Percentiles rank a stretch among this genome's conserved stretches.
These are phyloP conservation scores for Eilema griseolum DNA, from an alignment of 2,888 invertebrate genomes.

Conservation along the genomic window DNA sequence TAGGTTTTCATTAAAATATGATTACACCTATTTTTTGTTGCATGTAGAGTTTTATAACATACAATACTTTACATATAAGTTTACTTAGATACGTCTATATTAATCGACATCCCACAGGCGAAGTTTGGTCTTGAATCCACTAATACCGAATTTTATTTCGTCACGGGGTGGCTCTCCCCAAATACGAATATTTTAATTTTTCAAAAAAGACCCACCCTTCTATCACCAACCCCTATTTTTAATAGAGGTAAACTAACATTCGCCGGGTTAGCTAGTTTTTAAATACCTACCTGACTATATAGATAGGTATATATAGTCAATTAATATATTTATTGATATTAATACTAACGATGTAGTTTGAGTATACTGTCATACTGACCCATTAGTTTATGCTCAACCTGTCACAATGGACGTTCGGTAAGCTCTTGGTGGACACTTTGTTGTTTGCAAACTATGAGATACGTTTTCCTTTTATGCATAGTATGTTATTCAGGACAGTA, in stretches of 20 bases:
- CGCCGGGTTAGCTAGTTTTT: no score
- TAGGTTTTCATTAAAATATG: neutral
- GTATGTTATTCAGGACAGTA: neutral
- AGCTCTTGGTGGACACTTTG: conserved; percentile 1
- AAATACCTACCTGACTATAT: no score
- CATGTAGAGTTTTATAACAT: neutral
- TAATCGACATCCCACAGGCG: no score
- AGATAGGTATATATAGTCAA: neutral
- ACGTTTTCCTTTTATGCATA: neutral
- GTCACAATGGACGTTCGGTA: neutral
- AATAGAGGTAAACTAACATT: no score
- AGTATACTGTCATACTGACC: conserved; percentile 3
- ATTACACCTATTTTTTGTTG: neutral
- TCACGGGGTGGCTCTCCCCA: no score
- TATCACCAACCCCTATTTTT: no score
- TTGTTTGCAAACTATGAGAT: conserved; percentile 4
- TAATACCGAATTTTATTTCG: no score
- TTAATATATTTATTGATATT: neutral
- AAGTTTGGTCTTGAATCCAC: no score
- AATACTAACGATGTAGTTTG: neutral
- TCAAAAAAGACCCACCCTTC: no score
- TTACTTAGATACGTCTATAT: no score
- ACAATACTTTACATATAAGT: no score
- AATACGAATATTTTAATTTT: no score
- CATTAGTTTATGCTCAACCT: conserved; percentile 12